These are phyloP conservation scores for Ceratina australensis DNA, from an alignment of 1,140 invertebrate genomes.

Conservation along the genomic window DNA sequence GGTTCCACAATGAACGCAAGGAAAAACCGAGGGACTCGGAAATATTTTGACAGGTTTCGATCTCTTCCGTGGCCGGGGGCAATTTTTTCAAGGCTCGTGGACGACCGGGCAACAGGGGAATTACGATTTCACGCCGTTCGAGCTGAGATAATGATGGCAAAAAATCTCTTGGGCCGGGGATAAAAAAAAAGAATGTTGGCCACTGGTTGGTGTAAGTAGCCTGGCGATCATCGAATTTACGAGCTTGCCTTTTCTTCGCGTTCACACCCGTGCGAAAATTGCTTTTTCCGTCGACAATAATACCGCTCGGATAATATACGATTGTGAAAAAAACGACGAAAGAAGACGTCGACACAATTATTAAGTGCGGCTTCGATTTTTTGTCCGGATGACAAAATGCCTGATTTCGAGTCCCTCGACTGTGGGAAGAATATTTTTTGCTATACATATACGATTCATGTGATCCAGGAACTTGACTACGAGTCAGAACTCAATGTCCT, in stretches of 20 bases:
- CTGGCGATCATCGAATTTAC: constrained; percentile 40
- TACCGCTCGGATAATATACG: background rate
- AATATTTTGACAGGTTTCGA: constrained; percentile 72
- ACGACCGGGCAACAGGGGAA: constrained; percentile 36
- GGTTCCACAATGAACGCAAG: constrained; percentile 47
- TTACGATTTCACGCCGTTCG: constrained; percentile 64
- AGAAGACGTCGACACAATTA: background rate
- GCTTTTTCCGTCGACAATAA: constrained; percentile 12
- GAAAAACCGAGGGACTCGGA: constrained; percentile 8
- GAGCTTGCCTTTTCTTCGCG: constrained; percentile 7
- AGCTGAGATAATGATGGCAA: constrained; percentile 60
- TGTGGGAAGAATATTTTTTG: background rate
- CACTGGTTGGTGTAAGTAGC: background rate
- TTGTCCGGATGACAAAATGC: background rate
- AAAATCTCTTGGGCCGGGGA: background rate
- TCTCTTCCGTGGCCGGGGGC: background rate
- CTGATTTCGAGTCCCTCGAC: no score
- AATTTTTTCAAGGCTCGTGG: no score
- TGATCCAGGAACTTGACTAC: no score
- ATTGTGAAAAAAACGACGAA: constrained; percentile 1
- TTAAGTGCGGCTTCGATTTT: constrained; percentile 10
- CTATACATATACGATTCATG: no score
- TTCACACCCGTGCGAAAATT: constrained; percentile 53
- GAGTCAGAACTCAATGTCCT: no score
- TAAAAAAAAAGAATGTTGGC: background rate